Evolutionary conservation across 2,888 invertebrate genomes (phyloP).

Genomic region (Monoplex corrugatus): DNA sequence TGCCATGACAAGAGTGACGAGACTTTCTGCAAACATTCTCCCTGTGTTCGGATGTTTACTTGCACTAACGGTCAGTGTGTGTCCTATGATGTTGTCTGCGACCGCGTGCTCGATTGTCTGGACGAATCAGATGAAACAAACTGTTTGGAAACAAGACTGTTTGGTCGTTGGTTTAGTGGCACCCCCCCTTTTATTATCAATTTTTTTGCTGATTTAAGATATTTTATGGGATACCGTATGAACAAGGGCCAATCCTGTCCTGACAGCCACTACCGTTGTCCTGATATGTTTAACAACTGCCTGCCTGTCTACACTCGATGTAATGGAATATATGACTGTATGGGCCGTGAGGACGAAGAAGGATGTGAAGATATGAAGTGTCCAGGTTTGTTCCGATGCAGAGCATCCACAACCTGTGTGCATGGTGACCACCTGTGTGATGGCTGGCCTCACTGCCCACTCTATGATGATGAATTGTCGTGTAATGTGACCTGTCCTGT

Average conservation of each 20-base stretch:
- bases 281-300: not conserved
- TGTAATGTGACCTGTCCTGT: not conserved
- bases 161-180: not conserved
- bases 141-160: too few relatives aligned
- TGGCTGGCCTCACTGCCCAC: not conserved
- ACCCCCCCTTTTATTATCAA: not conserved
- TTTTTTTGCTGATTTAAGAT: not conserved
- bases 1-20: not conserved
- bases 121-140: not conserved
- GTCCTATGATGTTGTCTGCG: not conserved
- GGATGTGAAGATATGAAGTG: not conserved
- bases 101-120: not conserved
- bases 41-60: not conserved
- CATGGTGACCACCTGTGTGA: constrained; percentile 12
- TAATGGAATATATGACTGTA: constrained; percentile 7
- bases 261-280: not conserved
- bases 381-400: not conserved
- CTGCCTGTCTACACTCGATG: constrained; percentile 22
- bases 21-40: not conserved
- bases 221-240: not conserved
- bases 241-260: not conserved
- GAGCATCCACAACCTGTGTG: not conserved
- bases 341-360: not conserved
- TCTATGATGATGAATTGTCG: not conserved
- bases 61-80: not conserved